Base-by-base conservation (phyloP, 2,113 vertebrate species). In the Dinomys branickii region DNA sequence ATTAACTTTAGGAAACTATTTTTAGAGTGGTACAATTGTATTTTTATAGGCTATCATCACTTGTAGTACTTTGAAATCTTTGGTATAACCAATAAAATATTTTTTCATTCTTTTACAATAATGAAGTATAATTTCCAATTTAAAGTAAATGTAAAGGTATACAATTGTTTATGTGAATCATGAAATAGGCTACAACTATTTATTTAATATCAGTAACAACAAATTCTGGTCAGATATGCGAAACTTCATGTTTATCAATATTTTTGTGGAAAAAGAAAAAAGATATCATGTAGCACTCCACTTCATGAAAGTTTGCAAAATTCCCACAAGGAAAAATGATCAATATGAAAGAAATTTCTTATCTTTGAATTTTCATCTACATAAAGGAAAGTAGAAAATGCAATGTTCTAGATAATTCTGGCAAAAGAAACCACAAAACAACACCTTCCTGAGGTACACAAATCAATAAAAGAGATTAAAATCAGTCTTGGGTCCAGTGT, bases 21-120 rank as follows among this genome's bases (percentile, higher is more conserved):
- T 95, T 90, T 69, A 47, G 20, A 30, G 56, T n/a, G 44, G 2
- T 90, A 8, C 35, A 89, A 87, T 85, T 97, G 16, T 84, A 93
- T 77, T 91, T 94, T 84, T 97, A 93, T 80, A 95, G 86, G 41
- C 50, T 61, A 77, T 73, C 33, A 82, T 88, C 59, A 78, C 93
- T 96, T 87, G 82, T 89, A 85, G 47, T 65, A 90, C 50, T 90
- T 71, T n/a, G 22, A 61, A 38, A 44, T 44, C 71, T 86, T 96
- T 85, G 88, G 26, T 94, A 50, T 87, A 89, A 93, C 93, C 86
- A 89, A 89, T 95, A 86, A 93, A 96, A 95, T 30, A 63, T 90
- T 94, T 94, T 91, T 91, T 80, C 41, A 95, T 77, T 73, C 86
- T 80, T 92, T 83, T 67, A 82, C 89, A 92, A 13, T 9, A 84